A percentile compares a stretch with the other conserved stretches of the same genome.
These are phyloP conservation scores for Phengaris arion DNA, from an alignment of 2,888 invertebrate genomes.

Conservation along the genomic window DNA sequence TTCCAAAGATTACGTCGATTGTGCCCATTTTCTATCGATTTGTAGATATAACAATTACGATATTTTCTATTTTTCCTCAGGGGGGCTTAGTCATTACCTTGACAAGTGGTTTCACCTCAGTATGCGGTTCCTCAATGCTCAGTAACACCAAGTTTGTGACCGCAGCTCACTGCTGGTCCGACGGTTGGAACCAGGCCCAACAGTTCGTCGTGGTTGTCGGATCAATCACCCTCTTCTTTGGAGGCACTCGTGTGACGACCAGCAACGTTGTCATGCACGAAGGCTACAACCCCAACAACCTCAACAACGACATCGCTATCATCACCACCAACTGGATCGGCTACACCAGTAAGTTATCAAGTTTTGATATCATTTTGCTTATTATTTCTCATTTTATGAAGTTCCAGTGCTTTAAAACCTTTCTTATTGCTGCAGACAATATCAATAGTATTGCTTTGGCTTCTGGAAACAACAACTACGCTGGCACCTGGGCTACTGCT, in stretches of 20 bases:
- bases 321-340: constrained; percentile 38
- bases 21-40: neutral
- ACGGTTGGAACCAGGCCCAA: constrained; percentile 40
- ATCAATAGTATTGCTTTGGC: neutral
- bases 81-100: constrained; percentile 44
- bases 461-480: neutral
- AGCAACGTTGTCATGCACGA: constrained; percentile 43
- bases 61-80: constrained; percentile 35
- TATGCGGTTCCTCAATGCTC: constrained; percentile 44
- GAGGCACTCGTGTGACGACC: constrained; percentile 42
- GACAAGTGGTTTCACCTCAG: constrained; percentile 40
- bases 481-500: constrained; percentile 29
- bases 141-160: constrained; percentile 41
- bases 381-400: neutral
- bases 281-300: constrained; percentile 41
- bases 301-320: constrained; percentile 47
- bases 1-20: neutral
- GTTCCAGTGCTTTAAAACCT: neutral
- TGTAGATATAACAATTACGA: neutral
- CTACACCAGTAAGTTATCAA: neutral
- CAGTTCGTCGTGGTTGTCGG: constrained; percentile 42
- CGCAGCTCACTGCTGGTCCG: constrained; percentile 45
- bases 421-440: neutral
- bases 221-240: constrained; percentile 41
- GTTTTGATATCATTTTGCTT: neutral